Conservation (phyloP, 2,888 invertebrate genomes). For the Caenorhabditis doughertyi region DNA sequence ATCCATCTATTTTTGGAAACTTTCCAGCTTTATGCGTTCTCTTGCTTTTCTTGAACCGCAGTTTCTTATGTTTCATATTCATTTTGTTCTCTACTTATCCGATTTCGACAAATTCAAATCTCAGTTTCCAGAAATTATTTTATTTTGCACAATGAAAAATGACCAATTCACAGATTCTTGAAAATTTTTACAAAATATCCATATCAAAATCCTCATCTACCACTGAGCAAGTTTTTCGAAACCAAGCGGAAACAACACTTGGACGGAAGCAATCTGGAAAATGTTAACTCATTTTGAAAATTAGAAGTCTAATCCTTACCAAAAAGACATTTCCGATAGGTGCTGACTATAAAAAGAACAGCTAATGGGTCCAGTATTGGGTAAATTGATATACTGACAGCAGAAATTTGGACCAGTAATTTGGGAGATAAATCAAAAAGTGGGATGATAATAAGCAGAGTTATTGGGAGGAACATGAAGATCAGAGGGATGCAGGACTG, state of each 20-base stretch:
- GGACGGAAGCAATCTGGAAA: background rate
- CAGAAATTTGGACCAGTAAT: slow-evolving; percentile 7
- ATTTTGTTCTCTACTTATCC: too few species aligned
- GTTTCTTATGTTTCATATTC: too few species aligned
- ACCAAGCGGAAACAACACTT: background rate
- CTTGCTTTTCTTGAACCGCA: too few species aligned
- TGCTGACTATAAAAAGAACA: slow-evolving; percentile 19
- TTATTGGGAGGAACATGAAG: slow-evolving; percentile 39
- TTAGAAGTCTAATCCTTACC: background rate
- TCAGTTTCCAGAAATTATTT: too few species aligned
- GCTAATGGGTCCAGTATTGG: slow-evolving; percentile 24
- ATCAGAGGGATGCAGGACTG: slow-evolving; percentile 20
- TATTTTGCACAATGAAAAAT: too few species aligned
- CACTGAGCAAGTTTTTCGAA: background rate
- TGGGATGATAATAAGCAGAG: slow-evolving; percentile 23
- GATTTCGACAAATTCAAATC: too few species aligned
- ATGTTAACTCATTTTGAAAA: background rate
- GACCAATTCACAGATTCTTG: too few species aligned
- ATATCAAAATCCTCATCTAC: background rate
- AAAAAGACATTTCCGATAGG: background rate
- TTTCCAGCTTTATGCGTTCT: too few species aligned
- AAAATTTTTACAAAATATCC: background rate
- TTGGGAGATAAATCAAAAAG: slow-evolving; percentile 13
- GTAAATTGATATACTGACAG: slow-evolving; percentile 24
- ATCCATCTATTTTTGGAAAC: too few species aligned